Percentiles rank a stretch among this genome's conserved stretches.
Conservation (phyloP, 1,140 invertebrate species). For the Heliconius eleuchia region DNA sequence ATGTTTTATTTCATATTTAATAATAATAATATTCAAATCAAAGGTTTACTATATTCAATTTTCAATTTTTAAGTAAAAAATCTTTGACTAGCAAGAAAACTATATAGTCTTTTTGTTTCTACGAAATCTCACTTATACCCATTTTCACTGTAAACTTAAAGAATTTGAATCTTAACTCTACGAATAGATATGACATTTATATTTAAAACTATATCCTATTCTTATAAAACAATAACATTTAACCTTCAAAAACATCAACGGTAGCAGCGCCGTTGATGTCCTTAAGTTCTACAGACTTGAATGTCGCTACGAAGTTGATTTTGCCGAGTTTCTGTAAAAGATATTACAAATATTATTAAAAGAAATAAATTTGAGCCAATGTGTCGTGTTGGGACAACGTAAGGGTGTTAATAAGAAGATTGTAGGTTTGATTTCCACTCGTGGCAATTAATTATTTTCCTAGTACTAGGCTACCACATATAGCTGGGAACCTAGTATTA, state of each 20-base stretch:
- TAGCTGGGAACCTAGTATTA: too few species aligned
- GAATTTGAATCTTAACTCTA: conserved; percentile 18
- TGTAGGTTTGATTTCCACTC: too few species aligned
- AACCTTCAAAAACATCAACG: conserved; percentile 68
- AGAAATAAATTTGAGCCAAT: neutral
- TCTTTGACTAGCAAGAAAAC: too few species aligned
- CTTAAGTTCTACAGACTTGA: conserved; percentile 84
- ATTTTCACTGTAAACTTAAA: neutral
- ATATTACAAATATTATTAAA: neutral
- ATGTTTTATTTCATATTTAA: too few species aligned
- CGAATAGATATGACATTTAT: conserved; percentile 7
- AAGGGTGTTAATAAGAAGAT: too few species aligned
- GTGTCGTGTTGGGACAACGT: too few species aligned
- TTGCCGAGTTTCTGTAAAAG: conserved; percentile 65
- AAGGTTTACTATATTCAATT: too few species aligned
- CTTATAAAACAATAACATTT: conserved; percentile 30
- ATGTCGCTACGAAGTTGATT: conserved; percentile 83
- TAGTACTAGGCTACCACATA: too few species aligned
- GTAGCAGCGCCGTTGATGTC: conserved; percentile 85
- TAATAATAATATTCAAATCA: too few species aligned
- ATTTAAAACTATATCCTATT: neutral
- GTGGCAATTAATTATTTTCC: too few species aligned
- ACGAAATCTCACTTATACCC: neutral
- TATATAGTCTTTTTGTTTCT: neutral
- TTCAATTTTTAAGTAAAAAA: too few species aligned